Evolutionary conservation across 2,113 vertebrate genomes (phyloP).

Genomic region (Cairina moschata): DNA sequence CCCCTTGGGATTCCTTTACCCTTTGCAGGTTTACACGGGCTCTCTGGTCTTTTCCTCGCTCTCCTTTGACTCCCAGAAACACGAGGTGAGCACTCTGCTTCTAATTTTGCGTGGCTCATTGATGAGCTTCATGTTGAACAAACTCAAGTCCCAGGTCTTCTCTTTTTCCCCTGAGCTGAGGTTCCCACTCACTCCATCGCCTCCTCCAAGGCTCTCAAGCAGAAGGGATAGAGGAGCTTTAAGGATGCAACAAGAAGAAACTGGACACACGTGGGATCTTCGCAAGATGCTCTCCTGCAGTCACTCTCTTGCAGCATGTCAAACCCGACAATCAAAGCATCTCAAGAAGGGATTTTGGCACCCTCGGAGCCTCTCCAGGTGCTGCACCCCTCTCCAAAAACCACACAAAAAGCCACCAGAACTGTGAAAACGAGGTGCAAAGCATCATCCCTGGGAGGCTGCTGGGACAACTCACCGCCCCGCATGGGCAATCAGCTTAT

Average conservation of each 20-base stretch:
- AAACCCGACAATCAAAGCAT: neutral
- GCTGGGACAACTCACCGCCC: constrained; percentile 30
- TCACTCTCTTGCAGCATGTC: neutral
- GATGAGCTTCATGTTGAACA: accelerated
- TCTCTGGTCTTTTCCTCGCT: no score
- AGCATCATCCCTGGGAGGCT: neutral
- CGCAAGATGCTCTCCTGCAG: neutral
- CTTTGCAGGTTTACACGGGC: no score
- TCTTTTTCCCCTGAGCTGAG: neutral
- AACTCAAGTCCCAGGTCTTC: neutral
- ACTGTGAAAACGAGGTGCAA: neutral
- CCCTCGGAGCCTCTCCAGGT: neutral
- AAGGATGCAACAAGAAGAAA: accelerated
- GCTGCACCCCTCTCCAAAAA: neutral
- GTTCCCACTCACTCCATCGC: neutral
- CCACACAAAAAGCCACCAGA: neutral
- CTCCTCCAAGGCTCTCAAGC: neutral
- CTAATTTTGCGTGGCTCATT: no score
- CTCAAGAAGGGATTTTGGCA: neutral
- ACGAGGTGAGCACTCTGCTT: no score
- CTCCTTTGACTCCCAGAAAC: no score
- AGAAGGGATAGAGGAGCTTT: neutral
- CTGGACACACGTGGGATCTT: accelerated
- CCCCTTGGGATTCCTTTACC: no score
- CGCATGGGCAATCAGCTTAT: constrained; percentile 59